phyloP scores from a whole-genome alignment of 2,113 vertebrate species.

The Butorides virescens region DNA sequence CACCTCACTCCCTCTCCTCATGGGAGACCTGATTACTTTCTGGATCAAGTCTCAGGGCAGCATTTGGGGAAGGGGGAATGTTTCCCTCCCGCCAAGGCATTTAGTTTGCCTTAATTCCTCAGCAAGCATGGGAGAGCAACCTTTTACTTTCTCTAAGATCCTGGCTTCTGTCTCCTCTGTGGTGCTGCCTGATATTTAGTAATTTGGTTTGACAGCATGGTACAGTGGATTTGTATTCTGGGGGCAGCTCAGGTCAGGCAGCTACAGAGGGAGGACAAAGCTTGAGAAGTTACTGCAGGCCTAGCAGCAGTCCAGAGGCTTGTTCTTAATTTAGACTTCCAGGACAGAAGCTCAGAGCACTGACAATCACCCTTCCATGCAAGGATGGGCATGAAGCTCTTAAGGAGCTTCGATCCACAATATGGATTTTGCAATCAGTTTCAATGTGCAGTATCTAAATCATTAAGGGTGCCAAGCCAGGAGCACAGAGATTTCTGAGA shows the following conservation, averaged over 20 bases:
- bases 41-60: background rate
- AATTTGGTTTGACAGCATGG: constrained; percentile 45
- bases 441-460: background rate
- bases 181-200: background rate
- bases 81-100: background rate
- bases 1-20: background rate
- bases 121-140: background rate
- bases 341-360: constrained; percentile 1
- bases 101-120: background rate
- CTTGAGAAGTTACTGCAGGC: constrained; percentile 22
- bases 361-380: background rate
- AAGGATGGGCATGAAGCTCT: background rate
- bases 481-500: background rate
- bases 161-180: background rate
- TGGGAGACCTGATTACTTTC: background rate
- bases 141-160: background rate
- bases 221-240: constrained; percentile 5
- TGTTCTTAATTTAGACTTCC: constrained; percentile 57
- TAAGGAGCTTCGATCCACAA: background rate
- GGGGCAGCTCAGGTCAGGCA: constrained; percentile 36
- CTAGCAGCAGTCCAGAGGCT: constrained; percentile 38
- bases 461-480: background rate
- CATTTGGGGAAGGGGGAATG: background rate
- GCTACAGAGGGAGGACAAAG: constrained; percentile 9
- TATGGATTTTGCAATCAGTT: background rate